Percentiles rank a stretch among this genome's conserved stretches.
Conservation (phyloP, 2,888 invertebrate genomes). For the Labia minor region DNA sequence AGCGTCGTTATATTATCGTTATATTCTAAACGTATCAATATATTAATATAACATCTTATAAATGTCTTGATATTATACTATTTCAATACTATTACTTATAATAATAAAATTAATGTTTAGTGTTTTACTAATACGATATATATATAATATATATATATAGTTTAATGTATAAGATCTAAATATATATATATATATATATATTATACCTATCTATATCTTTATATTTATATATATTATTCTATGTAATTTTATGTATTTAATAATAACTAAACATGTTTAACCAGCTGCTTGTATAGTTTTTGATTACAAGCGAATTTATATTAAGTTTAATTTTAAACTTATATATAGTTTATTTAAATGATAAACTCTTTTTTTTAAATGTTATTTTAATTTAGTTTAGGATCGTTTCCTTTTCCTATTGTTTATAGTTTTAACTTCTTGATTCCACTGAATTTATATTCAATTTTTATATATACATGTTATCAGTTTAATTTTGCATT, state of each 20-base stretch:
- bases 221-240: constrained; percentile 17
- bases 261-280: constrained; percentile 18
- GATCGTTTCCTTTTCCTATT: background rate
- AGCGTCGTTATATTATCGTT: background rate
- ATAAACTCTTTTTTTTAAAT: background rate
- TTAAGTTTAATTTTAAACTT: background rate
- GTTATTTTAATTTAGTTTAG: background rate
- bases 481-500: no score
- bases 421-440: background rate
- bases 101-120: constrained; percentile 4
- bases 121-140: background rate
- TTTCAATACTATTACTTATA: background rate
- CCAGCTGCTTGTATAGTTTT: constrained; percentile 16
- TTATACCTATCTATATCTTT: constrained; percentile 13
- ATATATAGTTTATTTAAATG: constrained; percentile 1
- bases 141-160: no score
- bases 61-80: constrained; percentile 13
- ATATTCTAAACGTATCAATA: background rate
- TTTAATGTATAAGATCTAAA: constrained; percentile 19
- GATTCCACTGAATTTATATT: no score
- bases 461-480: no score
- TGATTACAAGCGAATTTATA: background rate
- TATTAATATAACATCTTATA: background rate
- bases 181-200: constrained; percentile 17
- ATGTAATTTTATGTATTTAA: constrained; percentile 18